Conservation (phyloP, 2,888 invertebrate species). For the Pyrocoelia pectoralis region DNA sequence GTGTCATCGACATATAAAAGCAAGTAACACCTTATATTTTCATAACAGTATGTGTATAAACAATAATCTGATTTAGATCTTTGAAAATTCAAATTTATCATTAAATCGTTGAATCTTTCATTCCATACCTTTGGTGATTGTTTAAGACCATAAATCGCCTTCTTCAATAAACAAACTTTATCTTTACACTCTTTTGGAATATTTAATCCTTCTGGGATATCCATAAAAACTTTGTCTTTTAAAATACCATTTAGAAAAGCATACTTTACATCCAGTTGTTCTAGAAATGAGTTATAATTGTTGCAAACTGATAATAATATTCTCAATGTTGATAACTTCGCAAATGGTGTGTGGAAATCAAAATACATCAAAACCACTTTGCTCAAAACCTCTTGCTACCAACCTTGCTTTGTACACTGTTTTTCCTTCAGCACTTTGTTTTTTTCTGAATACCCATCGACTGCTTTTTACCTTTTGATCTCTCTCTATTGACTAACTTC, state of each 20-base stretch:
- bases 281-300: too few relatives aligned
- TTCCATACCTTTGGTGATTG: conserved; percentile 2
- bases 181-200: neutral
- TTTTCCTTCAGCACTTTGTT: conserved; percentile 42
- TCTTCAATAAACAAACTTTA: neutral
- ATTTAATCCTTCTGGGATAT: neutral
- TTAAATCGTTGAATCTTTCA: conserved; percentile 4
- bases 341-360: too few relatives aligned
- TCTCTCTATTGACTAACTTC: neutral
- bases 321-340: too few relatives aligned
- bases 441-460: conserved; percentile 25
- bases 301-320: too few relatives aligned
- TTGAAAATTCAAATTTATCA: neutral
- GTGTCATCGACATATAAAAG: neutral
- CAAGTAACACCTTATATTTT: neutral
- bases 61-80: conserved; percentile 5
- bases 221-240: conserved; percentile 3
- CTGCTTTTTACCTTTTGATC: neutral
- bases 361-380: neutral
- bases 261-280: too few relatives aligned
- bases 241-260: conserved; percentile 5
- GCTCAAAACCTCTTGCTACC: neutral
- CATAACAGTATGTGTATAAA: neutral
- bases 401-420: neutral
- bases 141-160: conserved; percentile 4